Evolutionary conservation across 2,888 invertebrate species (phyloP), one percentile per base, ranked within the genome.

Genomic region (Rotaria magnacalcarata): DNA sequence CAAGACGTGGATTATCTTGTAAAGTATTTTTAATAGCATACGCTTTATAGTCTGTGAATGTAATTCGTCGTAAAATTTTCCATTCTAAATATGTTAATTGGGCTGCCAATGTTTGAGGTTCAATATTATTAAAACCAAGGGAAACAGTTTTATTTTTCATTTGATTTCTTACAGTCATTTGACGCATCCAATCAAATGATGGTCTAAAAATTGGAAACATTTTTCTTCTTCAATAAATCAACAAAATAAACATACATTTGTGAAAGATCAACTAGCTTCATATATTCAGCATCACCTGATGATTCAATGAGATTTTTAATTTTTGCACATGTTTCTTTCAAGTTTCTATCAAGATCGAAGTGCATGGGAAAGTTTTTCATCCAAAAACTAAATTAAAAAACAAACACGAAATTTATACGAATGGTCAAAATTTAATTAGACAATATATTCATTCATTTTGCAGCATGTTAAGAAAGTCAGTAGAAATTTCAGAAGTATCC

Each of bases 101-200:
- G 87, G 92, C 92, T 4, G 93, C 93, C 85, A 93, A 90, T 88
- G 93, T 92, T 86, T 91, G 90, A 4, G 93, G 92, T 88, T 92
- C 92, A 87, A 93, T 90, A 88, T 93, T 92, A 88, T 93, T 92
- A 89, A 93, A 93, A 34, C 92, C 92, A n/a, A 93, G 90, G 7
- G 92, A 92, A 34, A 91, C 90, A 88, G 90, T 91, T 86, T 86
- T 84, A 11, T 85, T 87, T 50, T 84, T 85, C 10, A 56, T 54
- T 56, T 92, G 91, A 88, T 92, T 91, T 84, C 92, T 89, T 52
- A 93, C 92, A 19, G 93, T 93, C 87, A 92, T 91, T 86, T 92
- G 92, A 84, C 93, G 89, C 89, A 93, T 91, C 93, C 93, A 93
- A 87, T 93, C 92, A 89, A 92, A 93, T 2, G 92, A 92, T 24